Conservation (phyloP, 1,140 invertebrate genomes). For the Sycophaga agraensis region DNA sequence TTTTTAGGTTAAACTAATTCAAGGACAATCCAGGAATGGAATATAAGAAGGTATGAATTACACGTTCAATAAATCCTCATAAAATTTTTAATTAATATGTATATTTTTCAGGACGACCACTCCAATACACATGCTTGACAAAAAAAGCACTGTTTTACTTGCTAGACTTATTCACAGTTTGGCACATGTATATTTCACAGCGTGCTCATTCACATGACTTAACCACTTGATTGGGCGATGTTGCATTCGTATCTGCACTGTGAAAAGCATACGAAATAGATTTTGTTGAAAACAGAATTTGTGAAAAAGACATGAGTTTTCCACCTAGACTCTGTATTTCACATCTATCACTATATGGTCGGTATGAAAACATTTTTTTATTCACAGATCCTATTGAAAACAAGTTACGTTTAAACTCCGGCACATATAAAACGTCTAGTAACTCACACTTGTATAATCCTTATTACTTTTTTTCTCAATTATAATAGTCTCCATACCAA, state of each 20-base stretch:
- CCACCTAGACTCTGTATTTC: not conserved
- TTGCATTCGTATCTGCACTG: no score
- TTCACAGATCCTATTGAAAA: conserved; percentile 19
- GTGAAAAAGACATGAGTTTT: not conserved
- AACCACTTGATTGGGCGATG: not conserved
- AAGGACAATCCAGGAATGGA: no score
- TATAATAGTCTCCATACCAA: conserved; percentile 4
- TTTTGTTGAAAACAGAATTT: not conserved
- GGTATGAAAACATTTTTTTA: conserved; percentile 12
- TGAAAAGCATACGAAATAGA: no score
- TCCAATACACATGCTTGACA: not conserved
- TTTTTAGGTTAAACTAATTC: no score
- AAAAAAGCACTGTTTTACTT: no score
- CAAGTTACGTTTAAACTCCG: conserved; percentile 12
- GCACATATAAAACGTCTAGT: conserved; percentile 12
- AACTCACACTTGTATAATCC: conserved; percentile 2
- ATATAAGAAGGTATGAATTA: no score
- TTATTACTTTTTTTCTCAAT: conserved; percentile 3
- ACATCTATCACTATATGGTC: not conserved
- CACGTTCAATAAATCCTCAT: no score
- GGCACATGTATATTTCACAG: no score
- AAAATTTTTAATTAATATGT: no score
- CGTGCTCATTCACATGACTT: no score
- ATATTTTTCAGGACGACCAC: no score
- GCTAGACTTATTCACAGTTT: no score